Base-by-base conservation (phyloP, 2,113 vertebrate species). In the Eudyptes chrysolophus region DNA sequence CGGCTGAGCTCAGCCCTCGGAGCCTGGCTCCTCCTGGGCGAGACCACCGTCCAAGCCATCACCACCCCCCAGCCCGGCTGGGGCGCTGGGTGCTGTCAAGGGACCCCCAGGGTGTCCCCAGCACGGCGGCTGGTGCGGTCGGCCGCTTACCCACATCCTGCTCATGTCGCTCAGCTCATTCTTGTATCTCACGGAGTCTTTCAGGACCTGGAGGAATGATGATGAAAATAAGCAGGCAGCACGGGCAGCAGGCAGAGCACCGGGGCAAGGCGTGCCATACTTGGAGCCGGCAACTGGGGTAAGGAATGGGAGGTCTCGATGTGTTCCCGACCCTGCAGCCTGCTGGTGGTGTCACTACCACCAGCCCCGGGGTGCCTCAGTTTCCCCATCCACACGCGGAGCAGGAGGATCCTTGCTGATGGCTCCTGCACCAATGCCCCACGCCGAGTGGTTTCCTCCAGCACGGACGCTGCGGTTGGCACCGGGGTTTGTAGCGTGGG, bases 121-220 rank as follows among this genome's bases (percentile, higher is more conserved):
- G 10, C 2, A 2, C 0, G 1, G 40, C 0, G 5, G 30, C 29
- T 65, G 40, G 29, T 5, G 10, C 36, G 6, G 16, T 17, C 1
- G 2, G 5, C 6, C 13, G 51, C 99, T 99, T 98, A 99, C 99
- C 99, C 99, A 99, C 99, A 99, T 99, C 97, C 99, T 99, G 99
- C 99, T 99, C 99, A 99, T 99, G 97, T 99, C 99, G 0, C 98
- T 99, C 89, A 99, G 89, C 94, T 99, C 99, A 0, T 98, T 99
- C 95, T 99, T 99, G 98, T 99, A 99, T 94, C 99, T 99, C 98
- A 99, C 89, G 2, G 99, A 99, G 95, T 99, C 99, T 97, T 99
- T 99, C 95, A 99, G 98, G 84, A 99, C 99, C 99, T 99, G 97
- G 46, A 66, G n/a, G 30, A 86, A 96, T 3, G 32, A 70, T 3